Conservation (phyloP, 2,797 vertebrate genomes). For the Trachurus trachurus region DNA sequence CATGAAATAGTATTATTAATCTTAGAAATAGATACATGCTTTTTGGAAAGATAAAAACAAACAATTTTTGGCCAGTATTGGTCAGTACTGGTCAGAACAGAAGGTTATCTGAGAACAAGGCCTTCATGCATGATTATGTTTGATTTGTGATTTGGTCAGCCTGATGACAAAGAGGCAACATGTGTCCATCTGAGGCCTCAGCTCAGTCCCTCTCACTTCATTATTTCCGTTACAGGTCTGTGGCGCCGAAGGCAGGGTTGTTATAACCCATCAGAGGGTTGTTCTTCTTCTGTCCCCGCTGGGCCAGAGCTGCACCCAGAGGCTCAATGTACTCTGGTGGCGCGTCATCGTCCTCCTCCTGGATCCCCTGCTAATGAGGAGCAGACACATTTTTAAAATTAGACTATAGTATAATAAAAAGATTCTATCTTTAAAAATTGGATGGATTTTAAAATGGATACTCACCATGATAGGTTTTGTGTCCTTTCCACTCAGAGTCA, state of each 20-base stretch:
- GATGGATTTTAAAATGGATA: neutral
- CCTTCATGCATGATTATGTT: constrained; percentile 11
- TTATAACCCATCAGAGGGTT: constrained; percentile 13
- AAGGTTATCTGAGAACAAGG: constrained; percentile 3
- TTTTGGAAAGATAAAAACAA: no score
- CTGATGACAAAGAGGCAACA: constrained; percentile 26
- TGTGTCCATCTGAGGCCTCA: constrained; percentile 3
- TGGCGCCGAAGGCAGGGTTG: constrained; percentile 87
- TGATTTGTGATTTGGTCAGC: constrained; percentile 44
- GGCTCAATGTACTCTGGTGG: constrained; percentile 78
- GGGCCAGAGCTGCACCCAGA: constrained; percentile 85
- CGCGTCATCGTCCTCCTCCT: constrained; percentile 61
- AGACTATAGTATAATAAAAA: neutral
- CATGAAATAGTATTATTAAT: neutral
- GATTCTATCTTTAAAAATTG: no score
- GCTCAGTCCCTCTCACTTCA: neutral
- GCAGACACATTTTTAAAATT: neutral
- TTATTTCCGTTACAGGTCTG: constrained; percentile 86
- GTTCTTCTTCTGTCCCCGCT: constrained; percentile 51
- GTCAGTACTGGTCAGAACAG: constrained; percentile 9
- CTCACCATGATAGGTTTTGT: constrained; percentile 73
- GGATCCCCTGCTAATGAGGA: constrained; percentile 51
- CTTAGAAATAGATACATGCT: no score
- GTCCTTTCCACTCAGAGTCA: constrained; percentile 52
- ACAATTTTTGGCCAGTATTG: no score